Evolutionary conservation across 2,888 invertebrate species (phyloP), one percentile per base, ranked within the genome.

Genomic region (Hetaerina titia): DNA sequence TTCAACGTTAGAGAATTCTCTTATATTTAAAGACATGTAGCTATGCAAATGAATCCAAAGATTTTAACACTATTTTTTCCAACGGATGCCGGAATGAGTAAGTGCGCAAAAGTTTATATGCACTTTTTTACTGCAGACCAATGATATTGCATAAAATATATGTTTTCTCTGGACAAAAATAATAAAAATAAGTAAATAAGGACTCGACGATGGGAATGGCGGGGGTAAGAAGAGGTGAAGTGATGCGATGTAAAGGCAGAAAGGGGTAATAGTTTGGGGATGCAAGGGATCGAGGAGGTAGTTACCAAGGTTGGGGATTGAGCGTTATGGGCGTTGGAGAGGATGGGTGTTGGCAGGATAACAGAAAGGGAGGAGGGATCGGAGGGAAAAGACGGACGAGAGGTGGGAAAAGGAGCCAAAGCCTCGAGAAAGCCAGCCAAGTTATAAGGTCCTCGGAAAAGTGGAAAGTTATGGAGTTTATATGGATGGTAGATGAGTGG

Each of bases 391-490:
- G 22, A 92, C 13, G 22, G 56, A 45, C 45, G 7, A 88, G 88
- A 88, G 45, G 88, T 8, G 11, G 2, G 45, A 17, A 64, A 63
- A 63, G 25, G 57, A 89, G 89, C 13, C 56, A 15, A 60, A 25
- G 64, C 25, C 45, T 19, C 64, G 90, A 64, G 92, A 56, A 92
- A 45, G 45, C 45, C 64, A 25, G 92, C 92, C 63, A 92, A 92
- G 74, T 92, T 92, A 74, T 69, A 56, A 92, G 69, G 74, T 57
- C 69, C 92, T 22, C 9, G 89, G 89, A 89, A 64, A 64, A 90
- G 90, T 90, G 63, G 90, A 45, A 92, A 69, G 92, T 92, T 92
- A 92, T 74, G 92, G 69, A 74, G 69, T 69, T 92, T 69, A 56
- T n/a, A 56, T 22, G 92, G 69, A 25, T 60, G 15, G 45, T 81